phyloP scores from a whole-genome alignment of 2,888 invertebrate species.

The Morinoia aosen region DNA sequence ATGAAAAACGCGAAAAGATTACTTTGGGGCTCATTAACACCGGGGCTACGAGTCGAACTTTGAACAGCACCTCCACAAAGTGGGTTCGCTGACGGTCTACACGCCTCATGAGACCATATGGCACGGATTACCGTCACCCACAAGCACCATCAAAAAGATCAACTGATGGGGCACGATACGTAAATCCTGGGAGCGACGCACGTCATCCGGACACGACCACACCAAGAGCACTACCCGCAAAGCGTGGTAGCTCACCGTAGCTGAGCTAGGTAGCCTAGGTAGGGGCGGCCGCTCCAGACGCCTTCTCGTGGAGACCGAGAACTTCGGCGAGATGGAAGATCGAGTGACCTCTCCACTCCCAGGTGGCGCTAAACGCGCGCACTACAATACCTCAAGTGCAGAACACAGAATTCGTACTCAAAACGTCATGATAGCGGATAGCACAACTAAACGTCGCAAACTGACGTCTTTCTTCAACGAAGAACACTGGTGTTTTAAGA shows the following conservation, averaged over 20 bases:
- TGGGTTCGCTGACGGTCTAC: not conserved
- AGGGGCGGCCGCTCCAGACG: not conserved
- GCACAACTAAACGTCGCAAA: not conserved
- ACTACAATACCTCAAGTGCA: not conserved
- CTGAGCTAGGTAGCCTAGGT: too few species aligned
- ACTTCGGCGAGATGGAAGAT: not conserved
- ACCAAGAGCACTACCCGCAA: conserved; percentile 31
- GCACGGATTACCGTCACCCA: conserved; percentile 2
- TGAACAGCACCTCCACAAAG: not conserved
- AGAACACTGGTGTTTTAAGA: not conserved
- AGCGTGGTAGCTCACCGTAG: conserved; percentile 19
- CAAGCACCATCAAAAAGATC: not conserved
- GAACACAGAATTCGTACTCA: not conserved
- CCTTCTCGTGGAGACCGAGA: not conserved
- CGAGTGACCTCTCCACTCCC: not conserved
- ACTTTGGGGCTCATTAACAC: conserved; percentile 13
- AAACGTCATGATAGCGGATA: not conserved
- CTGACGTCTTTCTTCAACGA: not conserved
- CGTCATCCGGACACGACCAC: not conserved
- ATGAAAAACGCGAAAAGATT: conserved; percentile 39
- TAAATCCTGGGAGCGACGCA: not conserved
- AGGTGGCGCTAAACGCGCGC: not conserved
- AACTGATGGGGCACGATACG: conserved; percentile 39
- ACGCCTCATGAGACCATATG: not conserved
- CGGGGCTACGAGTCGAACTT: not conserved